These are phyloP conservation scores for Dendropsophus ebraccatus DNA, from an alignment of 2,113 vertebrate genomes.

Conservation along the genomic window DNA sequence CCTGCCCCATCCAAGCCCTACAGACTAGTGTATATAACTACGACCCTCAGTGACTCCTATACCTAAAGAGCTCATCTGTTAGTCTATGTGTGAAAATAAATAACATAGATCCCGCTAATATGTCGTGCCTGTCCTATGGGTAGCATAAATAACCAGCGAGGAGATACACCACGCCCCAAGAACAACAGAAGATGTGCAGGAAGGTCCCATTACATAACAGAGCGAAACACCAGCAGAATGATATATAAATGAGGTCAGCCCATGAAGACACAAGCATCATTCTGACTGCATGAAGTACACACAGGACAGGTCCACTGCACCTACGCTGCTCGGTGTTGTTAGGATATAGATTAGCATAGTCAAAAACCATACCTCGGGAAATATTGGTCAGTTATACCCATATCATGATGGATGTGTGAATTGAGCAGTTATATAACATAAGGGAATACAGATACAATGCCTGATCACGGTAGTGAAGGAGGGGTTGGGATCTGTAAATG, in stretches of 20 bases:
- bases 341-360: slow-evolving; percentile 72
- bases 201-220: slow-evolving; percentile 43
- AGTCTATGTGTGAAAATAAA: too few species aligned
- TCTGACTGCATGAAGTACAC: slow-evolving; percentile 68
- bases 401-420: slow-evolving; percentile 18
- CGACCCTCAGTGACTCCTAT: too few species aligned
- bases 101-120: too few species aligned
- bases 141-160: neutral
- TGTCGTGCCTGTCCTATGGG: neutral
- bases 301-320: slow-evolving; percentile 62
- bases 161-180: neutral
- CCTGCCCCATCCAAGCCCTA: too few species aligned
- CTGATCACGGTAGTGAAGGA: slow-evolving; percentile 55
- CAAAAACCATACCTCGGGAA: slow-evolving; percentile 64
- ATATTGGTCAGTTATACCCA: slow-evolving; percentile 72
- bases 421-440: slow-evolving; percentile 21
- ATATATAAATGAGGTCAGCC: slow-evolving; percentile 64
- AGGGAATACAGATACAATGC: slow-evolving; percentile 55
- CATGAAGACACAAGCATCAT: slow-evolving; percentile 75
- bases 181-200: slow-evolving; percentile 18
- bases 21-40: neutral
- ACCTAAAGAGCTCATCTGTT: too few species aligned
- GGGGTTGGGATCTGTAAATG: neutral
- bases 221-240: slow-evolving; percentile 33
- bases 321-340: slow-evolving; percentile 65